A percentile compares a stretch with the other conserved stretches of the same genome.
Evolutionary conservation across 2,113 vertebrate species (phyloP).

Genomic region (Callocephalon fimbriatum): DNA sequence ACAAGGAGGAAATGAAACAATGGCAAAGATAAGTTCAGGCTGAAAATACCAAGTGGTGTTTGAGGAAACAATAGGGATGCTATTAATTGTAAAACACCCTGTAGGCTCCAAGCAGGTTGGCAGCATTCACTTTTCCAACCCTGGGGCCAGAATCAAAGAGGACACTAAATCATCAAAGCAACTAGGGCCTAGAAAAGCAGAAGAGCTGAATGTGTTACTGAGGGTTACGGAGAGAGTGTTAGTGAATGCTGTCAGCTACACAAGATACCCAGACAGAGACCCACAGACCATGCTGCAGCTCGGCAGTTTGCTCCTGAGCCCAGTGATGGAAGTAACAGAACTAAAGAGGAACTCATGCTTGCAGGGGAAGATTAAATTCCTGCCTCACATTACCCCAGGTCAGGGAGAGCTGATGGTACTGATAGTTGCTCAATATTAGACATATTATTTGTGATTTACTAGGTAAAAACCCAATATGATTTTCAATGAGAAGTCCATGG

Average conservation of each 20-base stretch:
- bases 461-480: neutral
- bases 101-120: conserved; percentile 38
- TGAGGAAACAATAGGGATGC: conserved; percentile 34
- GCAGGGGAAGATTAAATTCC: neutral
- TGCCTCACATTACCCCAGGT: neutral
- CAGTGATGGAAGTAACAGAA: fast-evolving
- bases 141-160: conserved; percentile 3
- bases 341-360: neutral
- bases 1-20: conserved; percentile 59
- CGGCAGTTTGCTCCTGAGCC: fast-evolving
- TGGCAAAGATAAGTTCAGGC: conserved; percentile 40
- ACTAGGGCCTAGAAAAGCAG: neutral
- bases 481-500: neutral
- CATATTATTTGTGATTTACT: neutral
- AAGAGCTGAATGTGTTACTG: neutral
- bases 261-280: neutral
- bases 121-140: conserved; percentile 33
- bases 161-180: neutral
- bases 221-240: neutral
- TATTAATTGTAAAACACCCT: conserved; percentile 47
- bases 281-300: fast-evolving
- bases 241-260: neutral
- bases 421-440: neutral
- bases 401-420: neutral
- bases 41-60: conserved; percentile 47